These are phyloP conservation scores for Blastobasis lacticolella DNA, from an alignment of 2,888 invertebrate species.

Conservation along the genomic window DNA sequence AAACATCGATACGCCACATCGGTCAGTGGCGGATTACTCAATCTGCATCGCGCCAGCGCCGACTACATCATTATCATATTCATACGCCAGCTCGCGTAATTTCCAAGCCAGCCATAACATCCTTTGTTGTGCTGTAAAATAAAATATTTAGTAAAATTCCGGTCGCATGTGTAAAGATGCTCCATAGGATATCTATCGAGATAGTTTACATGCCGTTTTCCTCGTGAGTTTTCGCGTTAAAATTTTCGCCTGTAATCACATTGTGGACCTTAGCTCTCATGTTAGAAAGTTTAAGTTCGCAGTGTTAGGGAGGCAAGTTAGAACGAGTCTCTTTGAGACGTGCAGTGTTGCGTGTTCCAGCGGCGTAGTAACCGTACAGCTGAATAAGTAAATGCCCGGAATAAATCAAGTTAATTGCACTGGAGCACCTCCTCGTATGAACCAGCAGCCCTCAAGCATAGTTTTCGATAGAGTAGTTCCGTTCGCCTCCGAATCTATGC, in stretches of 20 bases:
- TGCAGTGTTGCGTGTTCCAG: constrained; percentile 45
- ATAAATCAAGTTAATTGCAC: constrained; percentile 75
- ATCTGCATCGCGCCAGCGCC: constrained; percentile 15
- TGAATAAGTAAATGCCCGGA: constrained; percentile 70
- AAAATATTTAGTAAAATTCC: constrained; percentile 44
- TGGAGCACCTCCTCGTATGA: constrained; percentile 65
- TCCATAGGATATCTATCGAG: constrained; percentile 38
- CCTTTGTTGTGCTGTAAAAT: constrained; percentile 29
- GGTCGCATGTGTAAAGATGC: constrained; percentile 48
- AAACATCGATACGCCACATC: background rate
- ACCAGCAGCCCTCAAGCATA: constrained; percentile 48
- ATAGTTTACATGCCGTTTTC: constrained; percentile 32
- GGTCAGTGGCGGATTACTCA: constrained; percentile 19
- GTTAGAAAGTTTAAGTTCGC: constrained; percentile 20
- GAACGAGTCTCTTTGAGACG: constrained; percentile 28
- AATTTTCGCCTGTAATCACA: constrained; percentile 8
- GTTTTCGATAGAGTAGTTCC: constrained; percentile 46
- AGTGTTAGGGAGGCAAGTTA: constrained; percentile 19
- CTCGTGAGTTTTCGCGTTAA: constrained; percentile 16
- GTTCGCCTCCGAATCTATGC: constrained; percentile 26
- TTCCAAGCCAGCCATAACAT: constrained; percentile 35
- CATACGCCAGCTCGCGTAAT: constrained; percentile 33
- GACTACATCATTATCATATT: constrained; percentile 38
- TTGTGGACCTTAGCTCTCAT: background rate
- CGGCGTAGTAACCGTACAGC: constrained; percentile 58